A percentile compares a stretch with the other conserved stretches of the same genome.
Evolutionary conservation across 2,888 invertebrate species (phyloP).

Genomic region (Tenthredo amoena): DNA sequence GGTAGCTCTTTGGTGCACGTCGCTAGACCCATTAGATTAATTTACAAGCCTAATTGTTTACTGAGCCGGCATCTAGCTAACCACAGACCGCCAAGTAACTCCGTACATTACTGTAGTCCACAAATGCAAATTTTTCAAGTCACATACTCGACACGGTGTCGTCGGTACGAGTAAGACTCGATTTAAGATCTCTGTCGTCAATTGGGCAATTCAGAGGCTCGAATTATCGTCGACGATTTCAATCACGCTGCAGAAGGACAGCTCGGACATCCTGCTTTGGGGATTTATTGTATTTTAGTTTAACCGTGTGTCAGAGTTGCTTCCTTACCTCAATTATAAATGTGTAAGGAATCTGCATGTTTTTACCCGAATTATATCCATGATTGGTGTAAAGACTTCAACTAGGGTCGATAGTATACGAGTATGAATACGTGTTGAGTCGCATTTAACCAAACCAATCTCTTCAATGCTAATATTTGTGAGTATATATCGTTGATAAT

Average conservation of each 20-base stretch:
- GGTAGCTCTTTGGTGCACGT: conserved; percentile 48
- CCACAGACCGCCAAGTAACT: conserved; percentile 25
- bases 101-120: conserved; percentile 21
- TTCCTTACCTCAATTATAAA: not conserved
- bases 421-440: too few relatives aligned
- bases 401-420: not conserved
- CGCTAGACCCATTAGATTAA: conserved; percentile 67
- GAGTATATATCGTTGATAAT: not conserved
- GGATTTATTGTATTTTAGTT: not conserved
- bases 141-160: conserved; percentile 9
- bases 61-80: conserved; percentile 51
- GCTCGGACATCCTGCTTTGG: not conserved
- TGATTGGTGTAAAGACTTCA: not conserved
- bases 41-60: conserved; percentile 70
- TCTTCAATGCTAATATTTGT: conserved; percentile 15
- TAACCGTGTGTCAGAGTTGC: not conserved
- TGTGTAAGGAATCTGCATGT: not conserved
- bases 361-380: not conserved
- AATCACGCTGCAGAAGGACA: not conserved
- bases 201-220: conserved; percentile 16
- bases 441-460: not conserved
- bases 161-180: not conserved
- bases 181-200: conserved; percentile 18
- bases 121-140: conserved; percentile 34
- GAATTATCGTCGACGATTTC: conserved; percentile 8